A percentile compares a stretch with the other conserved stretches of the same genome.
Conservation (phyloP, 2,888 invertebrate genomes). For the Copidosoma aretas region DNA sequence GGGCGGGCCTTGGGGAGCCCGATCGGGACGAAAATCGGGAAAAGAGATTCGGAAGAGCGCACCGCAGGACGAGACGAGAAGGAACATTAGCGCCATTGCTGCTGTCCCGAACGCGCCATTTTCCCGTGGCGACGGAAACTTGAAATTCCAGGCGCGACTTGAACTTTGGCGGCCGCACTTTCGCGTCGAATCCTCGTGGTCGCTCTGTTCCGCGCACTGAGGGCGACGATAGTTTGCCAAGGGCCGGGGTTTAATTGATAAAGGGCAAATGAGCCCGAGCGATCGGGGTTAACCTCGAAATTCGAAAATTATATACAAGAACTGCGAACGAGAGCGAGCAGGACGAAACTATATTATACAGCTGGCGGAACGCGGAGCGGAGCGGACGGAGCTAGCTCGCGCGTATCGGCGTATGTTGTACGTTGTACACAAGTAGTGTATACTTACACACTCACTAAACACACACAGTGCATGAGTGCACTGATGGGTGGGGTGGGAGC, state of each 20-base stretch:
- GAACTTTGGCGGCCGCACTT: constrained; percentile 5
- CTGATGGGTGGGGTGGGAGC: too few species aligned
- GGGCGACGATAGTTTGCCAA: too few species aligned
- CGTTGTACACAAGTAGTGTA: too few species aligned
- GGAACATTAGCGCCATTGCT: constrained; percentile 62
- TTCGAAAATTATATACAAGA: constrained; percentile 49
- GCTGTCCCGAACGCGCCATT: constrained; percentile 60
- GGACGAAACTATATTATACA: constrained; percentile 20
- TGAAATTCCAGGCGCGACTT: constrained; percentile 29
- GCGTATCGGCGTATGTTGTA: too few species aligned
- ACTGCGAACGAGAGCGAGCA: constrained; percentile 17
- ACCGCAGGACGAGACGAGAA: constrained; percentile 32
- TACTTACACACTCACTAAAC: too few species aligned
- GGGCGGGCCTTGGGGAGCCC: background rate
- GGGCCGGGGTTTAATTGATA: background rate
- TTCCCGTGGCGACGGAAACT: constrained; percentile 51
- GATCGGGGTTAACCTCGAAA: constrained; percentile 56
- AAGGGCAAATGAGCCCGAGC: constrained; percentile 21
- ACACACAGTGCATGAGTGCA: too few species aligned
- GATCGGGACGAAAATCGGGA: constrained; percentile 31
- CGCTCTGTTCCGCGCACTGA: background rate
- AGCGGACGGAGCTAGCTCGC: background rate
- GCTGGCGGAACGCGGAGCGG: background rate
- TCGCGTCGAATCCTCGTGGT: background rate
- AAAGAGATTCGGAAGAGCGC: constrained; percentile 47